Conservation (phyloP, 2,797 vertebrate species). For the Buphagus erythrorhynchus region DNA sequence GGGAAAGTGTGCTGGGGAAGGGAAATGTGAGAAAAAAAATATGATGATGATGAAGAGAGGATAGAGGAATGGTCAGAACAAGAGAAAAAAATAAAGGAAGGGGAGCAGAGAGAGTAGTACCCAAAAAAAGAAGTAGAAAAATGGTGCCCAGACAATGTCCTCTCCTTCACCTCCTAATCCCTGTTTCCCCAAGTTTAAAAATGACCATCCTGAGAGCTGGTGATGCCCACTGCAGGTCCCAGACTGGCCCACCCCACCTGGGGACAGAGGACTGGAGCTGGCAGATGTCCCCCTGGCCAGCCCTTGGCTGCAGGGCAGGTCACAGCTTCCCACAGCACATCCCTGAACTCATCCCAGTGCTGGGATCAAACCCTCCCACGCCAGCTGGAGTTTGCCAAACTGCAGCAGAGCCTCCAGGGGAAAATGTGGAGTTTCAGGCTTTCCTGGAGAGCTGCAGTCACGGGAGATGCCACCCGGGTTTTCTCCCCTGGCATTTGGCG, state of each 20-base stretch:
- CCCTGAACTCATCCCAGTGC: fast-evolving
- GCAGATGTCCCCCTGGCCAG: not conserved
- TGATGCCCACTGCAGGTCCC: not conserved
- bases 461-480: fast-evolving
- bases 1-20: not conserved
- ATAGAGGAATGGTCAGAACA: not conserved
- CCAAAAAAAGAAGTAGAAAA: not conserved
- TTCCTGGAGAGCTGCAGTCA: not conserved
- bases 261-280: fast-evolving
- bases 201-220: not conserved
- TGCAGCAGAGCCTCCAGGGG: not conserved
- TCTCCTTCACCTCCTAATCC: not conserved
- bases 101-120: not conserved
- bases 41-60: not conserved
- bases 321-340: fast-evolving
- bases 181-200: not conserved
- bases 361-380: not conserved
- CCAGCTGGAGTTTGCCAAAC: not conserved
- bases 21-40: not conserved
- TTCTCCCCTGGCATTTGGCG: not conserved
- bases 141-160: fast-evolving
- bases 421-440: not conserved
- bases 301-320: not conserved
- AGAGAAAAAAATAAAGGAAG: not conserved
- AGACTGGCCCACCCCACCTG: fast-evolving